A percentile compares a stretch with the other conserved stretches of the same genome.
Evolutionary conservation across 2,797 vertebrate species (phyloP).

Genomic region (Eulemur rubriventer): DNA sequence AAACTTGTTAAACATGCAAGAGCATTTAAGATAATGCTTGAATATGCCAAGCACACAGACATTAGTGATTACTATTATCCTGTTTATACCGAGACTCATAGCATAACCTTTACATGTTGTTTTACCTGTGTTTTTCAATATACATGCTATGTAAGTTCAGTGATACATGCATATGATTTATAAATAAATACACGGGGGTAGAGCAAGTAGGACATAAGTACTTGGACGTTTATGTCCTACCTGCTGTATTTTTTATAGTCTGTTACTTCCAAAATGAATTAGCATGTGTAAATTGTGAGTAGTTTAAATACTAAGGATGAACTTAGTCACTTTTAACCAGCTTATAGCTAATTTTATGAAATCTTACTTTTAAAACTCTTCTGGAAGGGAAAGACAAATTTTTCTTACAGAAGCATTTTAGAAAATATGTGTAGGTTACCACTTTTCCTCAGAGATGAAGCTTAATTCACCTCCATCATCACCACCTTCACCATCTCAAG

Average conservation of each 20-base stretch:
- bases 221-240: neutral
- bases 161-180: neutral
- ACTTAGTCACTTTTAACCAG: neutral
- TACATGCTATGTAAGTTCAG: neutral
- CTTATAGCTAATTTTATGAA: neutral
- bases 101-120: neutral
- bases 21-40: neutral
- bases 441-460: neutral
- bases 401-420: neutral
- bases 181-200: neutral
- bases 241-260: neutral
- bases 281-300: neutral
- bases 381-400: neutral
- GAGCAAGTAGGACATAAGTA: neutral
- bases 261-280: neutral
- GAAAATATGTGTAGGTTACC: neutral
- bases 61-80: neutral
- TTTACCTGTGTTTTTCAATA: neutral
- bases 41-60: neutral
- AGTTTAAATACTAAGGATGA: neutral
- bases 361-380: neutral
- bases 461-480: neutral
- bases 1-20: neutral
- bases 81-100: neutral
- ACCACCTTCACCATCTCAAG: rapidly evolving